Evolutionary conservation across 1,140 invertebrate genomes (phyloP), one percentile per base, ranked within the genome.

Genomic region (Cherax quadricarinatus): DNA sequence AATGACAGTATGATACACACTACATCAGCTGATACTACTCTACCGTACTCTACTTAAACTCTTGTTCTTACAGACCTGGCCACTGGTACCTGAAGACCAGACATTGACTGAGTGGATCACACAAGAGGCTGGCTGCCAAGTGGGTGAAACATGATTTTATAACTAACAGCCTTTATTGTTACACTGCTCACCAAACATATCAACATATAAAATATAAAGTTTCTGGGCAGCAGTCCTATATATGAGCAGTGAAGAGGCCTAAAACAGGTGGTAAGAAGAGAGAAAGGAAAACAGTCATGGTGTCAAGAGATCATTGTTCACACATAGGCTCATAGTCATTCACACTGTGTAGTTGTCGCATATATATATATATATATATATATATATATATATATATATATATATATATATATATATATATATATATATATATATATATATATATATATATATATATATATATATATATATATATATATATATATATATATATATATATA

Each of bases 111-210:
- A 86, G 84, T 86, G 84, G 84, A 49, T 86, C 84, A 86, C 84
- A 86, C 84, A 86, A 86, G 84, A 86, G 51, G 84, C 84, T 70
- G 84, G 84, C 84, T 86, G 84, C 49, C 84, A 86, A 86, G 84
- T 86, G 84, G 30, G 84, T 86, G 84, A 86, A 70, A 86, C 84
- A 86, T 86, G 60, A 86, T 86, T 86, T 86, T 86, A 86, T 86
- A 86, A 86, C 84, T 86, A 86, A 86, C 66, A 73, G 81, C 81
- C 81, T 83, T 83, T 60, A 57, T 53, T 83, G 81, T 57, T 83
- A 21, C n/a, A 83, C 81, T 83, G 51, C 51, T 57, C 10, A 83
- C 81, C 51, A 83, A 83, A 57, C 81, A 57, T 48, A 83, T 83
- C 81, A 83, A 83, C 18, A 83, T 83, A 60, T 83, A 83, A 30